Conservation (phyloP, 2,113 vertebrate genomes). For the Serinus canaria region DNA sequence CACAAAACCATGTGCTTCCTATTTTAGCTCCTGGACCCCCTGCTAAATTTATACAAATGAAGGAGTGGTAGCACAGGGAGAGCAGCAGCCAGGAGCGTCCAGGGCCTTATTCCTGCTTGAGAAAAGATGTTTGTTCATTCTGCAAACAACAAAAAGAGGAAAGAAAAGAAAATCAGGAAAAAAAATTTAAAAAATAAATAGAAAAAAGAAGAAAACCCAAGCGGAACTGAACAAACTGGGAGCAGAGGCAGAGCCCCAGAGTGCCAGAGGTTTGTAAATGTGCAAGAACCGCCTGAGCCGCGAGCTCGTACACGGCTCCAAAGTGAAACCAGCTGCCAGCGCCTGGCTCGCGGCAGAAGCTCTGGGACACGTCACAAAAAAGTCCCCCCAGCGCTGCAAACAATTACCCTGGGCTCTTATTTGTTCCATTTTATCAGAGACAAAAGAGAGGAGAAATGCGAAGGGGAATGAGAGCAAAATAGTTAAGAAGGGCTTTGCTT, state of each 20-base stretch:
- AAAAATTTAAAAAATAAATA: too few species aligned
- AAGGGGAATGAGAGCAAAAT: background rate
- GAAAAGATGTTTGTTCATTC: background rate
- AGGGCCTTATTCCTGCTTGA: background rate
- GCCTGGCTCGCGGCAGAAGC: slow-evolving; percentile 48
- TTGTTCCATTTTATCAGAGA: slow-evolving; percentile 4
- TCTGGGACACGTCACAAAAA: slow-evolving; percentile 22
- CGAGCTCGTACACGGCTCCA: slow-evolving; percentile 71
- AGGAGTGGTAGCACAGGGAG: slow-evolving; percentile 33
- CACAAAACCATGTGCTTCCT: slow-evolving; percentile 64
- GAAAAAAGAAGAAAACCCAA: background rate
- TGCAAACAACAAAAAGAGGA: background rate
- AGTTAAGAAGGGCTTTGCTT: background rate
- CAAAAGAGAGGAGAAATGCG: background rate
- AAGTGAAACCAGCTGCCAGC: slow-evolving; percentile 80
- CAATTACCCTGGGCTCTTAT: background rate
- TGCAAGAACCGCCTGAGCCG: slow-evolving; percentile 62
- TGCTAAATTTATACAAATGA: slow-evolving; percentile 42
- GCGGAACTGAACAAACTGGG: background rate
- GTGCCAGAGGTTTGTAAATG: background rate
- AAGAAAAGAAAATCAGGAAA: background rate
- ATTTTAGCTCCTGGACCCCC: slow-evolving; percentile 64
- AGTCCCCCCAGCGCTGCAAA: slow-evolving; percentile 34
- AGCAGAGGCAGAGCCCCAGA: background rate
- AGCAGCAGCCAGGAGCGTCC: slow-evolving; percentile 11